A percentile compares a stretch with the other conserved stretches of the same genome.
Conservation (phyloP, 2,888 invertebrate genomes). For the Cataglyphis cursor region DNA sequence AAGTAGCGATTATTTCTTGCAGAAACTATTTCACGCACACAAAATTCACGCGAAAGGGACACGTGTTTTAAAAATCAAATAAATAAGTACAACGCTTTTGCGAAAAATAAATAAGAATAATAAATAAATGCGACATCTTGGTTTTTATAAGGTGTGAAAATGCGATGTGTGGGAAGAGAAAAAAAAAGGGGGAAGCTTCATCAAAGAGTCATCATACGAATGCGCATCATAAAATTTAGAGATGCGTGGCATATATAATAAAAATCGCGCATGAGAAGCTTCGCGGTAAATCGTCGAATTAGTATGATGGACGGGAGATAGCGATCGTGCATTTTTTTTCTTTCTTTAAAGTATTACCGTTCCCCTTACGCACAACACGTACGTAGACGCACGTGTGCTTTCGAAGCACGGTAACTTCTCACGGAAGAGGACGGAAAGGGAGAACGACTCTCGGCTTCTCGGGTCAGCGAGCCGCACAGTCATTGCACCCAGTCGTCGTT, state of each 20-base stretch:
- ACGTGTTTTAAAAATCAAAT: background rate
- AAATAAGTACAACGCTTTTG: background rate
- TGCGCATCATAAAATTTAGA: constrained; percentile 23
- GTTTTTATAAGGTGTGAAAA: constrained; percentile 3
- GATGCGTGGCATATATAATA: constrained; percentile 25
- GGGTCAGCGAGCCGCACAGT: constrained; percentile 50
- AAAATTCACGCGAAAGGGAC: background rate
- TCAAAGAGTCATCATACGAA: background rate
- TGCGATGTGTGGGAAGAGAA: background rate
- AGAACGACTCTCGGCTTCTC: constrained; percentile 53
- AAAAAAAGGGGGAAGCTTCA: background rate
- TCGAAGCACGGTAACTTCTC: constrained; percentile 60
- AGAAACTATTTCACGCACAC: background rate
- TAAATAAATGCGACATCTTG: background rate
- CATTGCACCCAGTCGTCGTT: constrained; percentile 62
- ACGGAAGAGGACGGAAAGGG: constrained; percentile 55
- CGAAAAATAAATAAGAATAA: background rate
- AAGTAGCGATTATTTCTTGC: background rate
- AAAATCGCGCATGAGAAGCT: constrained; percentile 50
- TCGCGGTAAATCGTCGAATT: constrained; percentile 56
- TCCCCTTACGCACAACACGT: constrained; percentile 9
- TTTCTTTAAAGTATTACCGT: constrained; percentile 29
- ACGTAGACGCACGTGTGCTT: constrained; percentile 34
- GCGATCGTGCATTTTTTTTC: constrained; percentile 49
- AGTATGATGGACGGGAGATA: constrained; percentile 52